phyloP scores from a whole-genome alignment of 2,797 vertebrate genomes.

The Labroides dimidiatus region DNA sequence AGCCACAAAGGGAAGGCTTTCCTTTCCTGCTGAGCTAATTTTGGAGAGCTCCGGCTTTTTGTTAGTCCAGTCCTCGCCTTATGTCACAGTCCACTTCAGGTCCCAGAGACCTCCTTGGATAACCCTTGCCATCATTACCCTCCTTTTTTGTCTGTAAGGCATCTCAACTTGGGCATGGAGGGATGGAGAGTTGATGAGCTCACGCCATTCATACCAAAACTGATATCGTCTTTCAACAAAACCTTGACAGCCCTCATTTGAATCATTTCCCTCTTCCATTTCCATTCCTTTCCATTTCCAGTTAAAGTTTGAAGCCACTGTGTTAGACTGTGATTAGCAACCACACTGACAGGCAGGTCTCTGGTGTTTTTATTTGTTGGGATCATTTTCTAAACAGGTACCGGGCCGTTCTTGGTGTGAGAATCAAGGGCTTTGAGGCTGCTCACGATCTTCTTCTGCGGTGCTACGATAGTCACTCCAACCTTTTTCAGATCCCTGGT shows the following conservation, averaged over 20 bases:
- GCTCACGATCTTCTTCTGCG: constrained; percentile 97
- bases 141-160: constrained; percentile 78
- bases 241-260: constrained; percentile 53
- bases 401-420: constrained; percentile 93
- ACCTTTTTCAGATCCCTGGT: constrained; percentile 95
- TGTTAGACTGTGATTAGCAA: constrained; percentile 57
- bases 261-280: constrained; percentile 42
- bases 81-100: constrained; percentile 41
- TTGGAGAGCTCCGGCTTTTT: constrained; percentile 48
- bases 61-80: constrained; percentile 45
- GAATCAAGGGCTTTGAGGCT: constrained; percentile 97
- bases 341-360: constrained; percentile 49
- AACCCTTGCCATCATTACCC: constrained; percentile 29
- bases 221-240: constrained; percentile 48
- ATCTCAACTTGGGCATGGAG: constrained; percentile 68
- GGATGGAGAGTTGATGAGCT: constrained; percentile 50
- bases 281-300: constrained; percentile 45
- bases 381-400: constrained; percentile 89
- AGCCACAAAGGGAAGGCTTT: constrained; percentile 24
- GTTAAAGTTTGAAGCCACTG: constrained; percentile 56
- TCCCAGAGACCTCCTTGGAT: constrained; percentile 41
- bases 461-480: constrained; percentile 93
- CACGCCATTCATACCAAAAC: constrained; percentile 35
- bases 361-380: constrained; percentile 49
- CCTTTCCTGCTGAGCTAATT: constrained; percentile 25